These are phyloP conservation scores for Sisyra nigra DNA, from an alignment of 2,888 invertebrate genomes.

Conservation along the genomic window DNA sequence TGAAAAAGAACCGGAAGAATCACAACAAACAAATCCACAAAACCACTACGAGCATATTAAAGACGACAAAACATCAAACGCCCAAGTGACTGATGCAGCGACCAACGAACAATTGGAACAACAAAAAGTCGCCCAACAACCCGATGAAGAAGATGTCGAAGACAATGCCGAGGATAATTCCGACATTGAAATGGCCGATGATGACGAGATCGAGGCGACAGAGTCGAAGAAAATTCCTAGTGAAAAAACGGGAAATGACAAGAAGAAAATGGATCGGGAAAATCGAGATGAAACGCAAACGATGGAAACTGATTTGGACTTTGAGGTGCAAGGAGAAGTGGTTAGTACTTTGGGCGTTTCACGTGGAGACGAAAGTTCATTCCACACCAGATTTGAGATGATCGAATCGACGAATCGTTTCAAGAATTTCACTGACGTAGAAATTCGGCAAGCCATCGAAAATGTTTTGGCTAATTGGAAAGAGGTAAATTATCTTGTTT, in stretches of 20 bases:
- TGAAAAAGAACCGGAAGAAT: constrained; percentile 28
- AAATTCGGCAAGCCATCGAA: constrained; percentile 30
- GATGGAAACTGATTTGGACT: constrained; percentile 30
- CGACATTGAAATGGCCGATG: constrained; percentile 15
- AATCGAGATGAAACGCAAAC: constrained; percentile 25
- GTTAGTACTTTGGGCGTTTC: constrained; percentile 47
- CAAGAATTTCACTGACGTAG: constrained; percentile 22
- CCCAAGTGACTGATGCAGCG: constrained; percentile 59
- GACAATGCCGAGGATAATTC: constrained; percentile 21
- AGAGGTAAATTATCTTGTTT: constrained; percentile 20
- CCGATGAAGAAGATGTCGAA: constrained; percentile 36
- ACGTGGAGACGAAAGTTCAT: constrained; percentile 55
- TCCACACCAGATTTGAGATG: constrained; percentile 44
- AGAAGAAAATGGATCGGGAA: constrained; percentile 27
- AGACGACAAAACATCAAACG: constrained; percentile 55
- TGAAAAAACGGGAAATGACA: constrained; percentile 29
- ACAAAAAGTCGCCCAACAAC: constrained; percentile 32
- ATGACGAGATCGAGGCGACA: constrained; percentile 21
- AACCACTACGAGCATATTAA: constrained; percentile 64
- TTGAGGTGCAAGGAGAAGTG: constrained; percentile 51
- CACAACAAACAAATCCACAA: constrained; percentile 21
- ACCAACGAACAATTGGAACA: constrained; percentile 69
- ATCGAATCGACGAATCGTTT: constrained; percentile 13
- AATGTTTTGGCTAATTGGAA: constrained; percentile 32
- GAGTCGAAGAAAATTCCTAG: constrained; percentile 24